These are phyloP conservation scores for Lanistes nyassanus DNA, from an alignment of 1,140 invertebrate species.

Conservation along the genomic window DNA sequence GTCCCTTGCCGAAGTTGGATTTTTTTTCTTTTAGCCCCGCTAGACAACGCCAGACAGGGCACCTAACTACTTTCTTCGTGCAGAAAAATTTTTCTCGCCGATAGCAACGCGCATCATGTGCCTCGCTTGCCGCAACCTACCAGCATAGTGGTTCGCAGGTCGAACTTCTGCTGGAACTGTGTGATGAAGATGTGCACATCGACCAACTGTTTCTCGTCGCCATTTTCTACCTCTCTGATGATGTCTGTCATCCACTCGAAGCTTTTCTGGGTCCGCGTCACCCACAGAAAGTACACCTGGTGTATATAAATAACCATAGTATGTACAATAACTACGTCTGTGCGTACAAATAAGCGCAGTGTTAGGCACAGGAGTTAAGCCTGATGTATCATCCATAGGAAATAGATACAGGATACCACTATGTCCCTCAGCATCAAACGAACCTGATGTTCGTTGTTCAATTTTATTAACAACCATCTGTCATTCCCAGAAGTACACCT, in stretches of 20 bases:
- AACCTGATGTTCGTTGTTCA: too few species aligned
- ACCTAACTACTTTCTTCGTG: too few species aligned
- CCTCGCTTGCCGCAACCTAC: slow-evolving; percentile 72
- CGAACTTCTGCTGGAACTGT: slow-evolving; percentile 99
- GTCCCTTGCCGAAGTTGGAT: too few species aligned
- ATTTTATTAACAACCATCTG: too few species aligned
- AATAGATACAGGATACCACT: too few species aligned
- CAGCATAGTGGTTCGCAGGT: slow-evolving; percentile 98
- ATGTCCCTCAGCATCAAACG: too few species aligned
- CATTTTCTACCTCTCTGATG: slow-evolving; percentile 93
- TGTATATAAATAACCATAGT: slow-evolving; percentile 31
- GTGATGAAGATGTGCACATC: slow-evolving; percentile 99
- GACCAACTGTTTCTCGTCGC: slow-evolving; percentile 94
- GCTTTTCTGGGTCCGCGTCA: slow-evolving; percentile 97
- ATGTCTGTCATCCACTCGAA: slow-evolving; percentile 99
- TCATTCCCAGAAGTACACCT: too few species aligned
- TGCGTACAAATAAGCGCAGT: background rate
- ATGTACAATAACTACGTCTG: background rate
- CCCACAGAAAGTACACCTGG: slow-evolving; percentile 99
- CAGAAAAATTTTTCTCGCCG: too few species aligned
- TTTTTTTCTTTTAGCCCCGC: too few species aligned
- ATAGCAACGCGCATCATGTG: too few species aligned
- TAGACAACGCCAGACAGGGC: too few species aligned
- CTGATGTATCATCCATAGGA: too few species aligned
- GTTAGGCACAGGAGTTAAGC: background rate